A percentile compares a stretch with the other conserved stretches of the same genome.
phyloP scores from a whole-genome alignment of 2,888 invertebrate genomes.

The Rhaphigaster nebulosa region DNA sequence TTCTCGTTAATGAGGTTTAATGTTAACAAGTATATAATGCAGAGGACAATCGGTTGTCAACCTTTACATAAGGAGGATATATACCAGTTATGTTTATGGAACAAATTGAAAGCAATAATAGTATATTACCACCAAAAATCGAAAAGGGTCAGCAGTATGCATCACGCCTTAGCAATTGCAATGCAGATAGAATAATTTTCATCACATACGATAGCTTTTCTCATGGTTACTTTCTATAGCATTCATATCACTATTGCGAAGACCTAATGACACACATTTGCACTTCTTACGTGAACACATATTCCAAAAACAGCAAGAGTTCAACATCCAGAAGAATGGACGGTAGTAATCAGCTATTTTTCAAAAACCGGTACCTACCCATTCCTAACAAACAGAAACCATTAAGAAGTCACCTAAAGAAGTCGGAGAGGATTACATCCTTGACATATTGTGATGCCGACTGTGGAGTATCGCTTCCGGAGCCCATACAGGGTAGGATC shows the following conservation, averaged over 20 bases:
- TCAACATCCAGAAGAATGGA: not conserved
- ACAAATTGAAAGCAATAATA: no score
- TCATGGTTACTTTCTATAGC: no score
- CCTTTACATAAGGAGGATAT: no score
- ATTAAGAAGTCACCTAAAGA: not conserved
- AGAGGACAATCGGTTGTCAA: no score
- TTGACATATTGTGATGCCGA: not conserved
- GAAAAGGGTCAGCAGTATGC: no score
- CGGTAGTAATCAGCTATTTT: not conserved
- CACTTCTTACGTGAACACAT: not conserved
- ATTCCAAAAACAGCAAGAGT: not conserved
- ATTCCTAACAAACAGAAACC: not conserved
- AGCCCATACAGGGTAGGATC: not conserved
- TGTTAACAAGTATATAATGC: no score
- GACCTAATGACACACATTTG: not conserved
- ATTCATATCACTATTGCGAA: not conserved
- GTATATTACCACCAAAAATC: no score
- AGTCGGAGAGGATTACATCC: not conserved
- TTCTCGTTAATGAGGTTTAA: no score
- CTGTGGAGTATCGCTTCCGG: not conserved
- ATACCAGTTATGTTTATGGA: no score
- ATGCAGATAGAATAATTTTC: no score
- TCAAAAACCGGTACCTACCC: not conserved
- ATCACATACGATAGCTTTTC: no score
- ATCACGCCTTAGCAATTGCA: no score